These are phyloP conservation scores for Dascillus cervinus DNA, from an alignment of 2,888 invertebrate genomes.

Conservation along the genomic window DNA sequence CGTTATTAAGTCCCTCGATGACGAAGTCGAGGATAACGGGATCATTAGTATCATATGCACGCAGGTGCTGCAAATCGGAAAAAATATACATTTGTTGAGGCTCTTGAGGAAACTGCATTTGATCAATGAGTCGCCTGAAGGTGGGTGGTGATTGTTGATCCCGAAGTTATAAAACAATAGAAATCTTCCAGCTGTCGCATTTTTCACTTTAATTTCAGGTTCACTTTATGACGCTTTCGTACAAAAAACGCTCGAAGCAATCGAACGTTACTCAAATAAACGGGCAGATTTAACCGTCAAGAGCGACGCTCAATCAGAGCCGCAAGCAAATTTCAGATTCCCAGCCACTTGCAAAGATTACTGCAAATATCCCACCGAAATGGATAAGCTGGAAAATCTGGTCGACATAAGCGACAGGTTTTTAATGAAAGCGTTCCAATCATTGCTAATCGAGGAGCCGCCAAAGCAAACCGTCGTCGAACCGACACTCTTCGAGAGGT, in stretches of 20 bases:
- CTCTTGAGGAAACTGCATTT: slow-evolving; percentile 31
- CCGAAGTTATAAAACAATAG: no score
- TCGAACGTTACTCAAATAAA: slow-evolving; percentile 22
- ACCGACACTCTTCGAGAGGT: slow-evolving; percentile 8
- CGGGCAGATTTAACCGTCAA: no score
- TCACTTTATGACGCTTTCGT: slow-evolving; percentile 34
- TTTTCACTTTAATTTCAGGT: slow-evolving; percentile 24
- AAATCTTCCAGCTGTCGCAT: no score
- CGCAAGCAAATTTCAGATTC: no score
- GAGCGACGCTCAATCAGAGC: no score
- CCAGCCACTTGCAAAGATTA: slow-evolving; percentile 26
- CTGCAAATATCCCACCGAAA: slow-evolving; percentile 27
- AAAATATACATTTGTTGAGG: slow-evolving; percentile 34
- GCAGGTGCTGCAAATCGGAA: slow-evolving; percentile 34
- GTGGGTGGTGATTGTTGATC: no score
- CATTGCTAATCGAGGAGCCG: slow-evolving; percentile 30
- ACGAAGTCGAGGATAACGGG: slow-evolving; percentile 22
- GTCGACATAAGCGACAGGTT: slow-evolving; percentile 38
- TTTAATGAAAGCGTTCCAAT: slow-evolving; percentile 42
- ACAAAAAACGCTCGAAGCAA: slow-evolving; percentile 26
- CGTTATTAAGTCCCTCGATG: slow-evolving; percentile 19
- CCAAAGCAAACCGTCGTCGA: slow-evolving; percentile 6
- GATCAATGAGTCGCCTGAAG: slow-evolving; percentile 8
- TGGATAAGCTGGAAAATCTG: slow-evolving; percentile 33
- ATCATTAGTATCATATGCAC: slow-evolving; percentile 31